These are phyloP conservation scores for Yponomeuta plumbellus DNA, from an alignment of 2,888 invertebrate species.

Conservation along the genomic window DNA sequence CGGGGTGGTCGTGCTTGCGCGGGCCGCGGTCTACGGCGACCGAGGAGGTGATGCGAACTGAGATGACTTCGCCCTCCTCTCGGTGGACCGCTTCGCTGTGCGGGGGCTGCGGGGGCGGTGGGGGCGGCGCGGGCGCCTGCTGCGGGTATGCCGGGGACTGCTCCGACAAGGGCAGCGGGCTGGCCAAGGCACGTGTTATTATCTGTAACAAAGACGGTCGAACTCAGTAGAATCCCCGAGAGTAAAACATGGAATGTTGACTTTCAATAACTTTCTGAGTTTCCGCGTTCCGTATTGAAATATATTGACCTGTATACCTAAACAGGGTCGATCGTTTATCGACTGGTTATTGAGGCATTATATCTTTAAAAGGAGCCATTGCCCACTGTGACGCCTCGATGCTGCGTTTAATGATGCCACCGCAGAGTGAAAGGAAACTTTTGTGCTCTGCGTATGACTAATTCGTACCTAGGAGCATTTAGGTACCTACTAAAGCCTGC, in stretches of 20 bases:
- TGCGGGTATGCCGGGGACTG: background rate
- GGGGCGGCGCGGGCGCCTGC: background rate
- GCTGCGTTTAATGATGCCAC: background rate
- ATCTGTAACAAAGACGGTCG: constrained; percentile 37
- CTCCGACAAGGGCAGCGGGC: constrained; percentile 39
- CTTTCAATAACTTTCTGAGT: background rate
- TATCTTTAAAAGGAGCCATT: background rate
- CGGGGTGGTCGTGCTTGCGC: background rate
- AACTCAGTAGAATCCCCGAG: background rate
- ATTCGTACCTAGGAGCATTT: constrained; percentile 6
- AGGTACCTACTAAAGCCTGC: background rate
- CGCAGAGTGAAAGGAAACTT: background rate
- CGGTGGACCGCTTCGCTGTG: constrained; percentile 12
- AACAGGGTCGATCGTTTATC: too few species aligned
- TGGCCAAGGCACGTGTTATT: constrained; percentile 45
- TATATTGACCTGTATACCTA: background rate
- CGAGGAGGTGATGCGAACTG: constrained; percentile 77
- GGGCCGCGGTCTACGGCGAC: constrained; percentile 74
- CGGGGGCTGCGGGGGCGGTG: background rate
- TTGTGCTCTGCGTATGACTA: background rate
- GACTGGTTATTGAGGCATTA: background rate
- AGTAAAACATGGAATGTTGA: background rate
- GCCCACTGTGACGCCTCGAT: background rate
- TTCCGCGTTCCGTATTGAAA: constrained; percentile 1
- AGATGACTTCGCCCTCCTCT: constrained; percentile 65